A percentile compares a stretch with the other conserved stretches of the same genome.
phyloP scores from a whole-genome alignment of 2,797 vertebrate species.

The Gymnopithys bicolor region DNA sequence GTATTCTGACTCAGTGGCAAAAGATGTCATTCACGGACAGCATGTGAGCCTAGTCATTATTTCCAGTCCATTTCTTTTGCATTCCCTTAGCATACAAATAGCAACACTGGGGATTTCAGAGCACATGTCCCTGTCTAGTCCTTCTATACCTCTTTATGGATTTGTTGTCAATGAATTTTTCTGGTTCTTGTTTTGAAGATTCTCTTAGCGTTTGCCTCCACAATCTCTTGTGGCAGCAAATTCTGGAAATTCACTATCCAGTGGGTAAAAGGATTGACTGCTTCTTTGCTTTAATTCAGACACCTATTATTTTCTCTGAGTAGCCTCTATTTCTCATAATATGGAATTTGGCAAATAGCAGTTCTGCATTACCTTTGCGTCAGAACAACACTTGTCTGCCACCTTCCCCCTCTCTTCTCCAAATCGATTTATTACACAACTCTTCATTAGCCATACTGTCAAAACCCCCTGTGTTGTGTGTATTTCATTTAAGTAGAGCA shows the following conservation, averaged over 20 bases:
- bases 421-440: neutral
- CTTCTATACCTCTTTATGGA: neutral
- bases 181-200: neutral
- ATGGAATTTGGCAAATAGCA: neutral
- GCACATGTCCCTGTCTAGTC: neutral
- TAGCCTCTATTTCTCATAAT: neutral
- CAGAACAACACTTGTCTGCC: neutral
- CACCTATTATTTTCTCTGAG: neutral
- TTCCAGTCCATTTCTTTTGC: neutral
- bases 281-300: neutral
- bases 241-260: neutral
- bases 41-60: neutral
- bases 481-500: neutral
- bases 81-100: neutral
- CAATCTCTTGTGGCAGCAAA: neutral
- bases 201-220: neutral
- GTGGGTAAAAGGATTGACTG: neutral
- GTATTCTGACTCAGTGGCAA: neutral
- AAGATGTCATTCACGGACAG: neutral
- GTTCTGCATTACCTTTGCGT: neutral
- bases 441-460: neutral
- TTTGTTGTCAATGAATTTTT: neutral
- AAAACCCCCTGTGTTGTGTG: neutral
- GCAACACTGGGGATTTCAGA: neutral
- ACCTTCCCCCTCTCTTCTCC: neutral